These are phyloP conservation scores for Gallirallus australis DNA, from an alignment of 2,797 vertebrate genomes.

Conservation along the genomic window DNA sequence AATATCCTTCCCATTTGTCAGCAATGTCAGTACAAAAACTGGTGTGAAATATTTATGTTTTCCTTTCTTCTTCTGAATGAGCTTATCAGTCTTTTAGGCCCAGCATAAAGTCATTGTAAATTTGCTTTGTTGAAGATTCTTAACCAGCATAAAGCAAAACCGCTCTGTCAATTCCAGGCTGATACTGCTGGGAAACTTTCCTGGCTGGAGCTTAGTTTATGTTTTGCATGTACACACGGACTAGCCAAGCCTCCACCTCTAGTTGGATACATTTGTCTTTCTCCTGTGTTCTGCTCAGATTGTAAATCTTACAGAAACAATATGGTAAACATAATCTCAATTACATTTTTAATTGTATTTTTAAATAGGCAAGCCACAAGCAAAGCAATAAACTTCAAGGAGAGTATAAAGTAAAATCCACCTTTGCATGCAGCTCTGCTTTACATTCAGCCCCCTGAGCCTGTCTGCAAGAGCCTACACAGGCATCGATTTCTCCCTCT, in stretches of 20 bases:
- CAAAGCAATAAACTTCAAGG: neutral
- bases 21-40: neutral
- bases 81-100: conserved; percentile 6
- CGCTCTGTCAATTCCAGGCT: neutral
- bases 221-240: neutral
- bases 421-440: neutral
- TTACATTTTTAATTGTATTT: neutral
- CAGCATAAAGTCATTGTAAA: conserved; percentile 15
- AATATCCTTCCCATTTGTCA: neutral
- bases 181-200: neutral
- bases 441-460: neutral
- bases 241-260: neutral
- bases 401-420: neutral
- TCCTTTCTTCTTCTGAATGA: neutral
- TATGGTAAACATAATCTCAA: neutral
- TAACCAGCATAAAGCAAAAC: neutral
- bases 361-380: neutral
- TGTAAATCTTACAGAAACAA: neutral
- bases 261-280: neutral
- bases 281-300: neutral
- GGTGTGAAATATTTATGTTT: conserved; percentile 2
- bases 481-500: neutral
- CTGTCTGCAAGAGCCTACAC: neutral
- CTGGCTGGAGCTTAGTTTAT: neutral
- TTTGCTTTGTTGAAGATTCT: conserved; percentile 1